These are phyloP conservation scores for Cyprinodon brontotheroides DNA, from an alignment of 2,113 vertebrate species.

Conservation along the genomic window DNA sequence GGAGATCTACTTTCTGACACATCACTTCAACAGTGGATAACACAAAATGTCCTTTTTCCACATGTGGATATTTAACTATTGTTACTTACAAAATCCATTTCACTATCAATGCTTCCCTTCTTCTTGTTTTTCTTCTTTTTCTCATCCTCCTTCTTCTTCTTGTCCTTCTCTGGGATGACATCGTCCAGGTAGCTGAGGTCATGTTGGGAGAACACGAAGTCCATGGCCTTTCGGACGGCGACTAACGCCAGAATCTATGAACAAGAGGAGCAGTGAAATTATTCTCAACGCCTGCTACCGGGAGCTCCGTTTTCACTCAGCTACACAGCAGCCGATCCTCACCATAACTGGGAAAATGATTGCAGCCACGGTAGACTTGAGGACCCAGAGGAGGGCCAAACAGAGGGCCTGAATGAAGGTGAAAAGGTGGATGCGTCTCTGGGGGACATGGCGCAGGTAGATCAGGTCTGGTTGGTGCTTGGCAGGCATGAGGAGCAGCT, in stretches of 20 bases:
- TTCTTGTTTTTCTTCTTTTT: constrained; percentile 98
- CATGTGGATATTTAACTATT: neutral
- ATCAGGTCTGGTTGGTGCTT: constrained; percentile 98
- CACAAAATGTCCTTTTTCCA: neutral
- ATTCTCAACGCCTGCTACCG: accelerated
- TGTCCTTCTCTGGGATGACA: constrained; percentile 98
- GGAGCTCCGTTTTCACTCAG: neutral
- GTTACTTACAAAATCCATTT: constrained; percentile 91
- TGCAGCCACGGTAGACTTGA: constrained; percentile 97
- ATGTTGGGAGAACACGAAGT: constrained; percentile 96
- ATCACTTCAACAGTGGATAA: constrained; percentile 20
- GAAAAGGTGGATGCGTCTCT: constrained; percentile 95
- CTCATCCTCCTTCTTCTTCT: constrained; percentile 99
- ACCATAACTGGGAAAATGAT: constrained; percentile 99
- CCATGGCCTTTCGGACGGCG: constrained; percentile 96
- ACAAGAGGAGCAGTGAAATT: neutral
- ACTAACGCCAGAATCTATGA: constrained; percentile 92
- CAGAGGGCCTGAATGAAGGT: constrained; percentile 95
- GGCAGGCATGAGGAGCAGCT: constrained; percentile 95
- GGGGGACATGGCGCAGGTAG: constrained; percentile 95
- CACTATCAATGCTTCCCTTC: constrained; percentile 94
- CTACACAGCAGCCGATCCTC: constrained; percentile 30
- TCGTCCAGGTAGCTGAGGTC: constrained; percentile 97
- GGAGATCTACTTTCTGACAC: constrained; percentile 36
- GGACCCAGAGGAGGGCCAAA: constrained; percentile 93